Evolutionary conservation across 1,140 invertebrate species (phyloP).

Genomic region (Eriosoma lanigerum): DNA sequence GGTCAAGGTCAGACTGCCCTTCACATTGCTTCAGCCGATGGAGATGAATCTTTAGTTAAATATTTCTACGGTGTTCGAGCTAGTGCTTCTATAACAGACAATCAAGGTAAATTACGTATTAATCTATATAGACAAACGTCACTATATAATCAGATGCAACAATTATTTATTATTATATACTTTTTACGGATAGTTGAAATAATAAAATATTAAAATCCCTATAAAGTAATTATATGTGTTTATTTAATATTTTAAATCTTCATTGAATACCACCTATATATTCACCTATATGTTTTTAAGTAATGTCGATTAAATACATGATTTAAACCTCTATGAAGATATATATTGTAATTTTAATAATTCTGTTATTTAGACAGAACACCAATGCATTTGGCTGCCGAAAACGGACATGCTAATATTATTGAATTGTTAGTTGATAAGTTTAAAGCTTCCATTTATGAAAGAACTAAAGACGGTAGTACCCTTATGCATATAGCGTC

Average conservation of each 20-base stretch:
- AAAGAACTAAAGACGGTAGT: constrained; percentile 94
- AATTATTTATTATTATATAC: too few relatives aligned
- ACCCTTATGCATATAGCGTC: constrained; percentile 98
- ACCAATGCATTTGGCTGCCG: constrained; percentile 95
- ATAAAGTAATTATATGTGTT: too few relatives aligned
- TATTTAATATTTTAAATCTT: too few relatives aligned
- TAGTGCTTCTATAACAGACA: constrained; percentile 89
- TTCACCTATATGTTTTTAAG: too few relatives aligned
- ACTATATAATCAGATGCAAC: too few relatives aligned
- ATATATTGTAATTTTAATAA: too few relatives aligned
- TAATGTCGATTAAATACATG: too few relatives aligned
- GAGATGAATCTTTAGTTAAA: constrained; percentile 90
- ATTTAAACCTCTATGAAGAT: too few relatives aligned
- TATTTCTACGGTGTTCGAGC: constrained; percentile 93
- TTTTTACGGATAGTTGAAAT: too few relatives aligned
- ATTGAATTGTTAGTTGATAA: constrained; percentile 97
- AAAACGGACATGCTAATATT: constrained; percentile 91
- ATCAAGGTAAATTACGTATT: constrained; percentile 67
- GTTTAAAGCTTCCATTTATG: constrained; percentile 93
- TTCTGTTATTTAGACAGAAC: constrained; percentile 86
- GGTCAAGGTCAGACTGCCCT: constrained; percentile 88
- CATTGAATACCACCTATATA: too few relatives aligned
- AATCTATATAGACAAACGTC: neutral
- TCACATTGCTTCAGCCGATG: constrained; percentile 93
- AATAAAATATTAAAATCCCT: too few relatives aligned